Percentiles rank a stretch among this genome's conserved stretches.
phyloP scores from a whole-genome alignment of 2,113 vertebrate species.

The Picathartes gymnocephalus region DNA sequence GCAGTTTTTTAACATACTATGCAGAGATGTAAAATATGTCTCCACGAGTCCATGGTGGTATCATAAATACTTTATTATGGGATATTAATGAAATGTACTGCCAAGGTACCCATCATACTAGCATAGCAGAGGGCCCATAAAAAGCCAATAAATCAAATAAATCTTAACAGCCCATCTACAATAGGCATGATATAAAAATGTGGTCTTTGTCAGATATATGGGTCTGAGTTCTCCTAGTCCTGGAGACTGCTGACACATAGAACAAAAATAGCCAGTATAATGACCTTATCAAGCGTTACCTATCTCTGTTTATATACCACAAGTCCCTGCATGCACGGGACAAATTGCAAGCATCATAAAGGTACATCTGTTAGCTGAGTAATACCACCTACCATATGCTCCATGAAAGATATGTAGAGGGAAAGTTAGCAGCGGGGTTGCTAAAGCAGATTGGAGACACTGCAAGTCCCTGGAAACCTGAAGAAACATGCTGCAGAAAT shows the following conservation, averaged over 20 bases:
- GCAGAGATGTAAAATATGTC: slow-evolving; percentile 56
- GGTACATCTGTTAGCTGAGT: slow-evolving; percentile 43
- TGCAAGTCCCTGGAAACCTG: neutral
- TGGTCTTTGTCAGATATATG: slow-evolving; percentile 42
- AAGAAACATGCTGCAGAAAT: neutral
- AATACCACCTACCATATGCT: slow-evolving; percentile 24
- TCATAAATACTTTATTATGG: slow-evolving; percentile 69
- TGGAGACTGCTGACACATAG: slow-evolving; percentile 15
- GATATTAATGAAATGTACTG: slow-evolving; percentile 67
- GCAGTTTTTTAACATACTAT: slow-evolving; percentile 36
- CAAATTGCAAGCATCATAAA: slow-evolving; percentile 35
- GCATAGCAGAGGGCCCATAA: slow-evolving; percentile 46
- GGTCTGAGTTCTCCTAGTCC: slow-evolving; percentile 6
- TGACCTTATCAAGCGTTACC: slow-evolving; percentile 38
- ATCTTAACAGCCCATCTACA: slow-evolving; percentile 46
- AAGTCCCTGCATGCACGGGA: neutral
- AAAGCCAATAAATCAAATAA: slow-evolving; percentile 53
- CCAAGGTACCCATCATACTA: slow-evolving; percentile 21
- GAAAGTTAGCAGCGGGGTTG: neutral
- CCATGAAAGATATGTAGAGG: neutral
- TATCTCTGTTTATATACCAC: slow-evolving; percentile 38
- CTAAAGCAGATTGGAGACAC: neutral
- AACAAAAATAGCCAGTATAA: slow-evolving; percentile 48
- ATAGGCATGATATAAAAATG: slow-evolving; percentile 51
- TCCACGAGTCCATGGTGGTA: slow-evolving; percentile 22